Percentiles rank a stretch among this genome's conserved stretches.
Evolutionary conservation across 1,140 invertebrate species (phyloP).

Genomic region (Ceratina calcarata): DNA sequence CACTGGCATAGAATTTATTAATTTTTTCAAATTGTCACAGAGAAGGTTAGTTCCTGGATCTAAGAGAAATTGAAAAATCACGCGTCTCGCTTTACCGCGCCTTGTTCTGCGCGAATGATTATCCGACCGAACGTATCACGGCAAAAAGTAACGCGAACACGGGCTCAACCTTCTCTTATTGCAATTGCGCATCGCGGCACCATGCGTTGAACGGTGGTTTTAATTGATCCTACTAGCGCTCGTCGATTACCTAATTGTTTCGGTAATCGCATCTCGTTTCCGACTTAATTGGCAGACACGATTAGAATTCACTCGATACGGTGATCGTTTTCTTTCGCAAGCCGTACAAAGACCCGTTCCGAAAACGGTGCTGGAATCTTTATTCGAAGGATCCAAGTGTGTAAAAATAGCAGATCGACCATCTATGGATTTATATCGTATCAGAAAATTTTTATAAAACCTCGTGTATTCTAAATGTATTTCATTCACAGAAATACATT

Average conservation of each 20-base stretch:
- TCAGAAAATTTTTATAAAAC: no score
- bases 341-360: conserved; percentile 22
- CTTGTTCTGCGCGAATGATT: conserved; percentile 3
- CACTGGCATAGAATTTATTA: conserved; percentile 42
- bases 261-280: conserved; percentile 22
- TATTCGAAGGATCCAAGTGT: background rate
- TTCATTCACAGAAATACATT: no score
- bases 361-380: conserved; percentile 54
- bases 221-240: conserved; percentile 21
- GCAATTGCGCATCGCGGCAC: background rate
- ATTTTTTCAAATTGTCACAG: background rate
- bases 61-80: conserved; percentile 5
- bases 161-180: background rate
- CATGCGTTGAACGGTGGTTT: background rate
- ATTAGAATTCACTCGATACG: conserved; percentile 55
- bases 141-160: background rate
- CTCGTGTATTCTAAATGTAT: no score
- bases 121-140: background rate
- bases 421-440: no score
- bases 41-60: conserved; percentile 26
- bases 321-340: conserved; percentile 52
- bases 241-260: conserved; percentile 22
- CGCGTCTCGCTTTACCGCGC: background rate
- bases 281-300: conserved; percentile 46
- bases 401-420: background rate